These are phyloP conservation scores for Drosophila niveifrons DNA, from an alignment of 2,888 invertebrate genomes.

Conservation along the genomic window DNA sequence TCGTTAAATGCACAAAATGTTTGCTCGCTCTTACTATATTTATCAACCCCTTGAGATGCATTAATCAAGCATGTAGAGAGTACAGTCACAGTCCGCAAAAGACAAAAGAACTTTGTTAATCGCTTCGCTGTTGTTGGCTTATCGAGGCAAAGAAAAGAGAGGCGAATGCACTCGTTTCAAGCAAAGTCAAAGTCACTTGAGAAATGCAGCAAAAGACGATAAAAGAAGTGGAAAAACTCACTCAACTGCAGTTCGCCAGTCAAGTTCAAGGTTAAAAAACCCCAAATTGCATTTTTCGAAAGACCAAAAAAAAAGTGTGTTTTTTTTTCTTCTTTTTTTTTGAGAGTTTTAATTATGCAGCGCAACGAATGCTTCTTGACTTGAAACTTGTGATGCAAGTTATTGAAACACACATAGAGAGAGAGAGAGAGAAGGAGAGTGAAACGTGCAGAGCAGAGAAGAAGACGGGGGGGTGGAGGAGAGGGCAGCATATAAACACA, in stretches of 20 bases:
- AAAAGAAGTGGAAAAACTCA: slow-evolving; percentile 28
- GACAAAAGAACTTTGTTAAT: slow-evolving; percentile 11
- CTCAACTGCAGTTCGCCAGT: slow-evolving; percentile 42
- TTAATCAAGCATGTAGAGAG: neutral
- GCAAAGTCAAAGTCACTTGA: slow-evolving; percentile 6
- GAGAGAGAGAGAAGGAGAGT: neutral
- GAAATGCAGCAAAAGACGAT: slow-evolving; percentile 18
- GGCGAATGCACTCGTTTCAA: slow-evolving; percentile 4
- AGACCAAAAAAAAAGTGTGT: slow-evolving; percentile 19
- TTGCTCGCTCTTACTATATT: neutral
- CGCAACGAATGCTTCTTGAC: slow-evolving; percentile 16
- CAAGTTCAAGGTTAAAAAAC: slow-evolving; percentile 68
- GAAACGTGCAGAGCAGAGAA: neutral
- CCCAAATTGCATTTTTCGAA: slow-evolving; percentile 35
- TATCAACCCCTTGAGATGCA: slow-evolving; percentile 1
- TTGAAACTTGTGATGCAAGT: slow-evolving; percentile 32
- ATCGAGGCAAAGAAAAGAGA: slow-evolving; percentile 1
- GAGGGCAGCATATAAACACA: slow-evolving; percentile 23
- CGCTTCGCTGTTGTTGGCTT: slow-evolving; percentile 4
- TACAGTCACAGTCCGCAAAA: slow-evolving; percentile 12
- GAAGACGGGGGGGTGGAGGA: too few relatives aligned
- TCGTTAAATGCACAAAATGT: neutral
- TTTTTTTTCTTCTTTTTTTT: slow-evolving; percentile 1
- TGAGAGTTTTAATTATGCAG: slow-evolving; percentile 61
- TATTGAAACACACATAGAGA: neutral